phyloP scores from a whole-genome alignment of 2,888 invertebrate species.

The Phorcus lineatus region DNA sequence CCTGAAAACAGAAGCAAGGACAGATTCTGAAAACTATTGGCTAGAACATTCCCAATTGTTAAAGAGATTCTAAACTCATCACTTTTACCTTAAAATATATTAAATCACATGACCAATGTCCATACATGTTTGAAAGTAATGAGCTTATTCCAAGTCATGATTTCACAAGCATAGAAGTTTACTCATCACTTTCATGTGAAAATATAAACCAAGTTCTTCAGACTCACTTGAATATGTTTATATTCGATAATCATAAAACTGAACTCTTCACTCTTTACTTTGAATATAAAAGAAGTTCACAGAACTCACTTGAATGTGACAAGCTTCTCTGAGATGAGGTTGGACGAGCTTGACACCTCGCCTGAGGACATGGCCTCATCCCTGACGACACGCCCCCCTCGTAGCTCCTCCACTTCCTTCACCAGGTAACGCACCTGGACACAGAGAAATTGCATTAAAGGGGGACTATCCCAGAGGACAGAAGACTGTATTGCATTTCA shows the following conservation, averaged over 20 bases:
- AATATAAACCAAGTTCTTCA: too few species aligned
- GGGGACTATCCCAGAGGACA: too few species aligned
- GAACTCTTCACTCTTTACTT: not conserved
- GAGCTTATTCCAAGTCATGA: too few species aligned
- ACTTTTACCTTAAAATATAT: too few species aligned
- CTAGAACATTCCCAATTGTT: not conserved
- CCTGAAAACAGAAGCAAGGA: slow-evolving; percentile 70
- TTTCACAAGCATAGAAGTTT: too few species aligned
- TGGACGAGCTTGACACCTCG: slow-evolving; percentile 69
- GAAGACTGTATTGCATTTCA: too few species aligned
- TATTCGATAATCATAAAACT: not conserved
- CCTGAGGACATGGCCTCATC: slow-evolving; percentile 61
- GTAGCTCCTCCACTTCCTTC: slow-evolving; percentile 88
- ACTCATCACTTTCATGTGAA: too few species aligned
- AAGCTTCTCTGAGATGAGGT: slow-evolving; percentile 85
- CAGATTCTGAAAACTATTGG: not conserved
- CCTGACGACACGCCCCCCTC: slow-evolving; percentile 79
- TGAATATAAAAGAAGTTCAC: not conserved
- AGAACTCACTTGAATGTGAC: slow-evolving; percentile 83
- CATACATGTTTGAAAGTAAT: too few species aligned
- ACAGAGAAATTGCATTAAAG: too few species aligned
- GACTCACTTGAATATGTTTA: too few species aligned
- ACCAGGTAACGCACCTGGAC: slow-evolving; percentile 82
- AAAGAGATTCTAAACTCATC: too few species aligned
- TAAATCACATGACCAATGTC: not conserved